phyloP scores from a whole-genome alignment of 1,140 invertebrate species.

The Sinella curviseta region DNA sequence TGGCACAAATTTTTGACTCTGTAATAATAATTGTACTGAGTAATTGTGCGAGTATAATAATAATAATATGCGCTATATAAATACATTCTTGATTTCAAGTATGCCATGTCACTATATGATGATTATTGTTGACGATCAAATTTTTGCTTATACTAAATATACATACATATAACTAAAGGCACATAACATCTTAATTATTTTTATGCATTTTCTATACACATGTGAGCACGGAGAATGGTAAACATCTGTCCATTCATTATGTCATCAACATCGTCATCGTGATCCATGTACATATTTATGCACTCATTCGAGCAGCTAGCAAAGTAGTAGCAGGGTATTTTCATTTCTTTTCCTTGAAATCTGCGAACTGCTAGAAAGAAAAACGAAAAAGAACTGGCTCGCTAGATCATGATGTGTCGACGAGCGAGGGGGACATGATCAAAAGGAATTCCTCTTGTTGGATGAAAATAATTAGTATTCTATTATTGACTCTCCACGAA shows the following conservation, averaged over 20 bases:
- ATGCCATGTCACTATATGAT: too few species aligned
- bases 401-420: neutral
- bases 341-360: neutral
- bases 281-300: neutral
- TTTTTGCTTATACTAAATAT: neutral
- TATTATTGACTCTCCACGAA: slow-evolving; percentile 9
- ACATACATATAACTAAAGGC: neutral
- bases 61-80: too few species aligned
- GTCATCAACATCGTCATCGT: slow-evolving; percentile 4
- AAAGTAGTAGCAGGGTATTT: neutral
- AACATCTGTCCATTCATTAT: slow-evolving; percentile 25
- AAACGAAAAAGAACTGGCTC: neutral
- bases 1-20: too few species aligned
- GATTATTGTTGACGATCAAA: too few species aligned
- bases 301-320: neutral
- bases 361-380: neutral
- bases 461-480: slow-evolving; percentile 23
- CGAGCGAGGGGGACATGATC: neutral
- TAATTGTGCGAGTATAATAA: too few species aligned
- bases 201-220: neutral
- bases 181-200: neutral
- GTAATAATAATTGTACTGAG: too few species aligned
- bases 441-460: neutral
- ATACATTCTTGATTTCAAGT: too few species aligned
- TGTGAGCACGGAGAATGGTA: neutral